These are phyloP conservation scores for Hipposideros armiger DNA, from an alignment of 2,113 vertebrate species.

Conservation along the genomic window DNA sequence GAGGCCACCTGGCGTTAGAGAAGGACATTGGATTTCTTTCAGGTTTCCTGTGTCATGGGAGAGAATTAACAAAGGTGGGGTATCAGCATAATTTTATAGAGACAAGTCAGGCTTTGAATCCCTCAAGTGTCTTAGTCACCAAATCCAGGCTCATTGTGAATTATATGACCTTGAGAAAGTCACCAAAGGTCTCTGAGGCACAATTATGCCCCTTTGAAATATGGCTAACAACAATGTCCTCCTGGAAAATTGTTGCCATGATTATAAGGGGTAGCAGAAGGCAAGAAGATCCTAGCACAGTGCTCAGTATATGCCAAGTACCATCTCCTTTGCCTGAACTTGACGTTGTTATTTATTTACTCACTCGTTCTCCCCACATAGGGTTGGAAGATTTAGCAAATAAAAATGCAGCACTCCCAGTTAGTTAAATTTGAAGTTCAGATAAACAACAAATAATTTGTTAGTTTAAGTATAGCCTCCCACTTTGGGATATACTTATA, in stretches of 20 bases:
- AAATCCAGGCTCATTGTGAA: background rate
- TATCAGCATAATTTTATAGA: background rate
- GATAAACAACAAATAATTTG: background rate
- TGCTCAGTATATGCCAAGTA: background rate
- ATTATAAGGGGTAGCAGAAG: background rate
- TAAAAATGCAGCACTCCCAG: background rate
- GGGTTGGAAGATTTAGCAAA: background rate
- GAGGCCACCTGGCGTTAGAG: background rate
- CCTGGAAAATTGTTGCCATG: background rate
- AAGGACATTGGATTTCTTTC: background rate
- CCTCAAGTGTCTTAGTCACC: background rate
- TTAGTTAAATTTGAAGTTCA: background rate
- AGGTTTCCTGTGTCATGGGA: background rate
- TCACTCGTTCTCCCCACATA: background rate
- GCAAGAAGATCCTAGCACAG: background rate
- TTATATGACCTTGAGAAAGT: background rate
- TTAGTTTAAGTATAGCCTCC: background rate
- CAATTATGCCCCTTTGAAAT: background rate
- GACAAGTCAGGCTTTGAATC: background rate
- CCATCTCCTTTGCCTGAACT: background rate
- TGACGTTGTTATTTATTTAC: background rate
- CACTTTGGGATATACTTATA: background rate
- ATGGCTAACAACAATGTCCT: background rate
- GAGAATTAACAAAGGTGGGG: background rate
- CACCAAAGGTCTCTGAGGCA: background rate